Conservation (phyloP, 2,113 vertebrate species). For the Dolichallabes microphthalmus region DNA sequence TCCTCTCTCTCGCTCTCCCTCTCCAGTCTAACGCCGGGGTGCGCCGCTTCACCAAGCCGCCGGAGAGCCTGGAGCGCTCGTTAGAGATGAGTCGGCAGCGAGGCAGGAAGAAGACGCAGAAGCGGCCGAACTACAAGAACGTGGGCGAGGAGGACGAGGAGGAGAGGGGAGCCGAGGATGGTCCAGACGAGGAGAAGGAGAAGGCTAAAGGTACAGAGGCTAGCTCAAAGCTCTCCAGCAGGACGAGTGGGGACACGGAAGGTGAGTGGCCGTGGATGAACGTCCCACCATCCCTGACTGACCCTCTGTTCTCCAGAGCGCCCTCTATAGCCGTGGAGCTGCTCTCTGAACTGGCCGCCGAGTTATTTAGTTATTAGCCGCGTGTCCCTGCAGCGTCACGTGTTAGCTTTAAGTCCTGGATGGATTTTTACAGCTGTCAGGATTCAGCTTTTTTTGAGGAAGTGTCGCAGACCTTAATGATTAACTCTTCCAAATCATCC, state of each 20-base stretch:
- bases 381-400: not conserved
- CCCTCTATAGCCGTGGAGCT: conserved; percentile 53
- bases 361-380: not conserved
- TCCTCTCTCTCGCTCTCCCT: not conserved
- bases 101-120: conserved; percentile 86
- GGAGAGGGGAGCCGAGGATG: conserved; percentile 79
- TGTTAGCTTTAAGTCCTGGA: not conserved
- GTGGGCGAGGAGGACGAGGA: conserved; percentile 96
- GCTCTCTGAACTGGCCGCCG: conserved; percentile 59
- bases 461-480: not conserved
- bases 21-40: conserved; percentile 78
- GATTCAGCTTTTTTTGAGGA: no score
- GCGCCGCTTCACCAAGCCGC: conserved; percentile 89
- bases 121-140: conserved; percentile 98
- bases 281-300: conserved; percentile 53
- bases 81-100: conserved; percentile 92
- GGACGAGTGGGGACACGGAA: conserved; percentile 88
- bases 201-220: conserved; percentile 85
- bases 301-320: conserved; percentile 55
- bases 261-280: conserved; percentile 78
- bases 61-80: conserved; percentile 90
- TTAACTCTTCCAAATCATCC: not conserved
- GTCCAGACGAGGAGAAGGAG: conserved; percentile 72
- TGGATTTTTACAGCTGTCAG: not conserved
- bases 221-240: conserved; percentile 82